Conservation (phyloP, 2,797 vertebrate species). For the Muscicapa comitata region DNA sequence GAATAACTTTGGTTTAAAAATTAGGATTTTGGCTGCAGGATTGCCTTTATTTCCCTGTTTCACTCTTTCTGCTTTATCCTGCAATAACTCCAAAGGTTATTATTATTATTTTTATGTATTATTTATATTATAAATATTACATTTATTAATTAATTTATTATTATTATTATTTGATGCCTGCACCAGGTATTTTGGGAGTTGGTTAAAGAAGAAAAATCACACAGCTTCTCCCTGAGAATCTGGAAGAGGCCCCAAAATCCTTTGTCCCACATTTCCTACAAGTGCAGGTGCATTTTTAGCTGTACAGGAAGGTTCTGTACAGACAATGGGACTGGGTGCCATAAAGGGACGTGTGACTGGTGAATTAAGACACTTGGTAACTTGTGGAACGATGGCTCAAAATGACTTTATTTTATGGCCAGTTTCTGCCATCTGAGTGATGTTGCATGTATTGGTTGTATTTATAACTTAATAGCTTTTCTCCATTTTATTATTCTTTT, state of each 20-base stretch:
- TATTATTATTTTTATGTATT: too few species aligned
- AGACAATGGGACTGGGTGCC: background rate
- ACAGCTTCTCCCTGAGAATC: rapidly evolving
- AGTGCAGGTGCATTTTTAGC: background rate
- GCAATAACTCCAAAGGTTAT: background rate
- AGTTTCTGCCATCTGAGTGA: slow-evolving; percentile 72
- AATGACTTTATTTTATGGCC: slow-evolving; percentile 75
- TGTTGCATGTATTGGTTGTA: slow-evolving; percentile 73
- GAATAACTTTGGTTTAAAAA: background rate
- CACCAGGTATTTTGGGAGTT: background rate
- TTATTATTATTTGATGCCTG: background rate
- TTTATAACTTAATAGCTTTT: slow-evolving; percentile 81
- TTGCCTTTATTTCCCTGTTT: rapidly evolving
- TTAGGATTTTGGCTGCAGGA: background rate
- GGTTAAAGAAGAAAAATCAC: background rate
- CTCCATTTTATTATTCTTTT: slow-evolving; percentile 77
- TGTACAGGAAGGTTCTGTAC: background rate
- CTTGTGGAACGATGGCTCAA: slow-evolving; percentile 60
- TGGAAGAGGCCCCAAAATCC: background rate
- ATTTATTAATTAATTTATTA: too few species aligned
- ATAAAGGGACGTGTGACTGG: slow-evolving; percentile 41
- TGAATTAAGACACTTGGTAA: slow-evolving; percentile 74
- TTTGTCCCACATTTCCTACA: rapidly evolving
- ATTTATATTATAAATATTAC: too few species aligned
- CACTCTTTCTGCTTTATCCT: background rate